phyloP scores from a whole-genome alignment of 2,888 invertebrate species.

The Pseudococcus longispinus region DNA sequence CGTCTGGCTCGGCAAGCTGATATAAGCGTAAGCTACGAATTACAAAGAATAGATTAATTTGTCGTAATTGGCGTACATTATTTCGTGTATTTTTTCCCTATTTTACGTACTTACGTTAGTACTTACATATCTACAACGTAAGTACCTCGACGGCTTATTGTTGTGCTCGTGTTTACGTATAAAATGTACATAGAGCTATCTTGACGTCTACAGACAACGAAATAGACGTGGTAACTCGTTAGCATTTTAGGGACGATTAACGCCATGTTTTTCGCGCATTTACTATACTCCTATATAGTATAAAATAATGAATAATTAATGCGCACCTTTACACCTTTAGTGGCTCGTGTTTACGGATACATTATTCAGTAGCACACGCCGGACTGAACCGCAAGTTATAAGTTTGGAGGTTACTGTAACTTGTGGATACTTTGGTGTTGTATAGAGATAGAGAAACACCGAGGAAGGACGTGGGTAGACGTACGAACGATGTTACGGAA shows the following conservation, averaged over 20 bases:
- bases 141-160: background rate
- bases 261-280: background rate
- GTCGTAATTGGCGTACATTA: slow-evolving; percentile 1
- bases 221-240: background rate
- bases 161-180: no score
- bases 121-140: background rate
- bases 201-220: background rate
- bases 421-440: background rate
- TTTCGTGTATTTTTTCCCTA: background rate
- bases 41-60: background rate
- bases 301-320: background rate
- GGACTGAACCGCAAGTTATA: background rate
- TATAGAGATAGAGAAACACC: no score
- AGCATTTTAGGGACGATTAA: background rate
- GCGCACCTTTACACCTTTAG: background rate
- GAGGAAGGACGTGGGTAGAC: no score
- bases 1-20: background rate
- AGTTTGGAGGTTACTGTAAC: background rate
- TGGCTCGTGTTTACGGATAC: background rate
- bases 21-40: background rate
- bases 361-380: background rate
- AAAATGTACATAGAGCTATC: no score
- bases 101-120: background rate
- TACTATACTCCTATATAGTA: background rate
- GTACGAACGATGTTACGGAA: no score